Percentiles rank a stretch among this genome's conserved stretches.
Conservation (phyloP, 2,888 invertebrate genomes). For the Tineola bisselliella region DNA sequence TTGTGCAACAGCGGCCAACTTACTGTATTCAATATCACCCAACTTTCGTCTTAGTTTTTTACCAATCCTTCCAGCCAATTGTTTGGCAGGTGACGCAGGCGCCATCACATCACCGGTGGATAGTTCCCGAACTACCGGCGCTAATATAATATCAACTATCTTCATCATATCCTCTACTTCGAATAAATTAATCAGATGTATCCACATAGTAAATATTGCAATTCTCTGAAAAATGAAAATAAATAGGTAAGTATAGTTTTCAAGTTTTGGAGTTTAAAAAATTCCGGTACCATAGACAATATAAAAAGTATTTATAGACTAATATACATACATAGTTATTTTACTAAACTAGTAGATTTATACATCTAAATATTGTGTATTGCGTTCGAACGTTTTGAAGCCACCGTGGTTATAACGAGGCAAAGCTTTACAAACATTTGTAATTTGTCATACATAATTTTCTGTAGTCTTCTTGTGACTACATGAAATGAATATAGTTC, state of each 20-base stretch:
- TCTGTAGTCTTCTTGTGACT: no score
- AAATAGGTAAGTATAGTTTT: constrained; percentile 10
- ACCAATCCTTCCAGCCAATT: constrained; percentile 77
- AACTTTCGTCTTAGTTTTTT: constrained; percentile 78
- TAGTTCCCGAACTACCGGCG: constrained; percentile 83
- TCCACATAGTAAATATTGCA: constrained; percentile 85
- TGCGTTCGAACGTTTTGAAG: no score
- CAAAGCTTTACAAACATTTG: no score
- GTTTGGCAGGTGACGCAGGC: constrained; percentile 69
- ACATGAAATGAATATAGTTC: no score
- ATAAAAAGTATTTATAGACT: no score
- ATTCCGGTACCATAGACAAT: no score
- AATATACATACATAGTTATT: no score
- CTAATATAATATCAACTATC: constrained; percentile 74
- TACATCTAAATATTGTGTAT: no score
- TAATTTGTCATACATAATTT: no score
- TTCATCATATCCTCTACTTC: constrained; percentile 65
- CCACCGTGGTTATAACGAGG: no score
- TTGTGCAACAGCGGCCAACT: constrained; percentile 74
- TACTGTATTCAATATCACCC: constrained; percentile 79
- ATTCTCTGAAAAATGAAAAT: constrained; percentile 69
- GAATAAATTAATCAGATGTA: constrained; percentile 75
- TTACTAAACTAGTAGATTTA: no score
- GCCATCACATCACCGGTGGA: constrained; percentile 74
- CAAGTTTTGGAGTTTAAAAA: no score